These are phyloP conservation scores for Ostrea denselamellosa DNA, from an alignment of 1,140 invertebrate genomes.

Conservation along the genomic window DNA sequence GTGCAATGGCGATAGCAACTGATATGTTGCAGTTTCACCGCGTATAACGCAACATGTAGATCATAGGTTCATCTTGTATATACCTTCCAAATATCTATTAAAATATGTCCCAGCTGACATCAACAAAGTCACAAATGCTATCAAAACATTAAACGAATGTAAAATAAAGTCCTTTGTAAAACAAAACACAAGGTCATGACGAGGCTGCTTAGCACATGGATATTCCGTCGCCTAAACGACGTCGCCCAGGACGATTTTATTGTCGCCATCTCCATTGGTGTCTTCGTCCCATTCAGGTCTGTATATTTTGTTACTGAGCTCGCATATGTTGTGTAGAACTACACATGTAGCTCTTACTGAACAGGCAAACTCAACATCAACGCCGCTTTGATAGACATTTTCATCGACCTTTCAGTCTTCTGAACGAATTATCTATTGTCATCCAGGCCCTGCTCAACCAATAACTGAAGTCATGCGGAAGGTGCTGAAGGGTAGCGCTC, in stretches of 20 bases:
- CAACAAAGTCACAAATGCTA: no score
- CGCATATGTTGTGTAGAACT: slow-evolving; percentile 40
- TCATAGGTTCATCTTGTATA: no score
- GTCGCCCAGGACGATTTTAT: background rate
- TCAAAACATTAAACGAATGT: background rate
- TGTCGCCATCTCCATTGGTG: background rate
- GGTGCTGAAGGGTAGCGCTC: background rate
- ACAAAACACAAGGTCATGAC: background rate
- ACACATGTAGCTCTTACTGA: slow-evolving; percentile 18
- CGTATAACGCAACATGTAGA: no score
- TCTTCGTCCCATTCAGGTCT: background rate
- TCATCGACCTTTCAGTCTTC: slow-evolving; percentile 48
- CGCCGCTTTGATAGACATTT: slow-evolving; percentile 16
- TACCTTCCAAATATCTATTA: no score
- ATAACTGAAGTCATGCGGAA: background rate
- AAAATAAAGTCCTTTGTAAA: background rate
- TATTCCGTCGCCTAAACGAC: background rate
- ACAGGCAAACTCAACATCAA: slow-evolving; percentile 31
- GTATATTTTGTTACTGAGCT: background rate
- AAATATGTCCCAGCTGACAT: no score
- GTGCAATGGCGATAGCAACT: background rate
- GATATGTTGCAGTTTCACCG: background rate
- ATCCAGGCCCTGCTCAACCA: slow-evolving; percentile 48
- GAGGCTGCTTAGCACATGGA: slow-evolving; percentile 18
- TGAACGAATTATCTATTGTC: slow-evolving; percentile 50